These are phyloP conservation scores for Drosophila austrosaltans DNA, from an alignment of 2,888 invertebrate genomes.

Conservation along the genomic window DNA sequence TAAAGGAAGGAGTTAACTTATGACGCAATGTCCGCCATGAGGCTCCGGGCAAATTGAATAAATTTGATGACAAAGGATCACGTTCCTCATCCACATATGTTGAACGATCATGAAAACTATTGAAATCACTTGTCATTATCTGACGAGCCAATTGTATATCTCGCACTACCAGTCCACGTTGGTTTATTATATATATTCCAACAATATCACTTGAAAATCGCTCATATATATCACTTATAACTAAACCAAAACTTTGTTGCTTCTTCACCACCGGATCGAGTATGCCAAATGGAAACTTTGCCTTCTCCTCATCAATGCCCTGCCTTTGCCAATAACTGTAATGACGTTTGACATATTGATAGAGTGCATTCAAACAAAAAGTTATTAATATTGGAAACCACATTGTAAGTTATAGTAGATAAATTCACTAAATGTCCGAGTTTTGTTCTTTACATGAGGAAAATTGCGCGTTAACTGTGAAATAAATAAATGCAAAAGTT, in stretches of 20 bases:
- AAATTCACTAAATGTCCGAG: not conserved
- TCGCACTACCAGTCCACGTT: conserved; percentile 86
- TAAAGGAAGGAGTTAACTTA: conserved; percentile 88
- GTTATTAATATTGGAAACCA: conserved; percentile 46
- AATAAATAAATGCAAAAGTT: not conserved
- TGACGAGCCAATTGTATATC: conserved; percentile 87
- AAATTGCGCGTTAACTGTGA: conserved; percentile 13
- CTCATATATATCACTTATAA: conserved; percentile 86
- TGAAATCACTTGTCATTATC: conserved; percentile 87
- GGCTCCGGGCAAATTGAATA: conserved; percentile 80
- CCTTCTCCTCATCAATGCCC: conserved; percentile 85
- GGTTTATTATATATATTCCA: conserved; percentile 87
- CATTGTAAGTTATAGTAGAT: conserved; percentile 45
- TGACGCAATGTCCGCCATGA: conserved; percentile 87
- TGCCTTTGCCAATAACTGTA: conserved; percentile 85
- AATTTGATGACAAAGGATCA: conserved; percentile 86
- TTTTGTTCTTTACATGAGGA: not conserved
- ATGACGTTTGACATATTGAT: conserved; percentile 47
- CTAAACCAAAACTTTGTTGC: conserved; percentile 86
- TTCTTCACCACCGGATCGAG: conserved; percentile 85
- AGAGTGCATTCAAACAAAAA: conserved; percentile 36
- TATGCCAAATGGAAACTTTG: conserved; percentile 87
- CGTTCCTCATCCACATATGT: conserved; percentile 86
- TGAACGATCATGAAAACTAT: conserved; percentile 87
- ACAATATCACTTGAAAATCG: conserved; percentile 81